A percentile compares a stretch with the other conserved stretches of the same genome.
phyloP scores from a whole-genome alignment of 2,888 invertebrate genomes.

The Beris morrisii region DNA sequence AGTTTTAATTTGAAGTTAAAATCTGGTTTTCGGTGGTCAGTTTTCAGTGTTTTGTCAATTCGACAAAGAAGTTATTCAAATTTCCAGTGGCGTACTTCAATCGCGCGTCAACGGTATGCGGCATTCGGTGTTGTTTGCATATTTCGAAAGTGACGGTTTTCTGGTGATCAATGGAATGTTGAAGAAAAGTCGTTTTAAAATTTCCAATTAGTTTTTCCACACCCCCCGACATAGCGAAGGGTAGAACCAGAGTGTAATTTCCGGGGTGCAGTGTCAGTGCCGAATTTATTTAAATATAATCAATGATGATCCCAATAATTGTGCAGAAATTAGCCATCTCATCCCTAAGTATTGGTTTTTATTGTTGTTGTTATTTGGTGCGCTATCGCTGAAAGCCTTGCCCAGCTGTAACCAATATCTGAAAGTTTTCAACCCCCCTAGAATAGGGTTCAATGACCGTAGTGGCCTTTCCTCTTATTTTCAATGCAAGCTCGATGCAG shows the following conservation, averaged over 20 bases:
- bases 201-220: neutral
- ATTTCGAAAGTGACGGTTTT: neutral
- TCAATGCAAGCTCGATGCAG: slow-evolving; percentile 29
- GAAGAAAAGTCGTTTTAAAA: slow-evolving; percentile 27
- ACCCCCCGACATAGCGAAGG: too few relatives aligned
- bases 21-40: neutral
- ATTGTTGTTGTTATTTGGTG: too few relatives aligned
- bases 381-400: slow-evolving; percentile 19
- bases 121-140: neutral
- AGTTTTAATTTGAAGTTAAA: neutral
- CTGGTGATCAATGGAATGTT: slow-evolving; percentile 7
- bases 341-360: slow-evolving; percentile 21
- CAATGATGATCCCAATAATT: neutral
- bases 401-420: slow-evolving; percentile 30
- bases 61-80: neutral
- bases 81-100: neutral
- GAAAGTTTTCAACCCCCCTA: slow-evolving; percentile 23
- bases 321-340: slow-evolving; percentile 7
- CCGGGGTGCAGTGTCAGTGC: too few relatives aligned
- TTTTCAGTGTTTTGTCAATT: neutral
- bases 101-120: neutral
- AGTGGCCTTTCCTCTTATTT: slow-evolving; percentile 29
- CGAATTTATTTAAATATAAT: too few relatives aligned
- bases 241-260: neutral
- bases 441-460: slow-evolving; percentile 29